Evolutionary conservation across 2,113 vertebrate genomes (phyloP).

Genomic region (Oreocharis arfaki): DNA sequence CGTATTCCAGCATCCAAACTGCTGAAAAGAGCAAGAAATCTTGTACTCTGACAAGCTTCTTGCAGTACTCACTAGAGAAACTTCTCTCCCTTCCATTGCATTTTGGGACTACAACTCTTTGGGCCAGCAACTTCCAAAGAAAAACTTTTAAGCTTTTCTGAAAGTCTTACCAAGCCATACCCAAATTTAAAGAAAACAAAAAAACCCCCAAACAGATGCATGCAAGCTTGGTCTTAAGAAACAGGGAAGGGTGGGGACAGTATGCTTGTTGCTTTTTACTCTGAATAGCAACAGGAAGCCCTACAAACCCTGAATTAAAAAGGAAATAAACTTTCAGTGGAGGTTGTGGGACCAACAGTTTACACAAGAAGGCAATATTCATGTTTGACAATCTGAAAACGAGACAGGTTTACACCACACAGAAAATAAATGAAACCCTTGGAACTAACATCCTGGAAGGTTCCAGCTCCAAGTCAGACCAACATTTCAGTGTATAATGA

Average conservation of each 20-base stretch:
- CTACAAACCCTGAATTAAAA: neutral
- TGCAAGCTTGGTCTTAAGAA: neutral
- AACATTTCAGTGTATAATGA: neutral
- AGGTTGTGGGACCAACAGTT: neutral
- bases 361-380: neutral
- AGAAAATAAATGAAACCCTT: constrained; percentile 5
- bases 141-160: neutral
- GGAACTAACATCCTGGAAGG: neutral
- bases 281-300: neutral
- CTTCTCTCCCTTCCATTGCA: neutral
- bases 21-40: neutral
- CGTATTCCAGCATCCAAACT: neutral
- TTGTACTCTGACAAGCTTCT: neutral
- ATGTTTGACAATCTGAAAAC: neutral
- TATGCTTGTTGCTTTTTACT: neutral
- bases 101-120: neutral
- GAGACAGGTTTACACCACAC: neutral
- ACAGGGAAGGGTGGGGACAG: neutral
- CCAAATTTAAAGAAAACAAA: neutral
- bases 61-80: neutral
- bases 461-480: neutral
- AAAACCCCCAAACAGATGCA: neutral
- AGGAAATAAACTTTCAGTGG: neutral
- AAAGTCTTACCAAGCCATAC: neutral
- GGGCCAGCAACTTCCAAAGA: neutral